Evolutionary conservation across 1,140 invertebrate genomes (phyloP), one percentile per base, ranked within the genome.

Genomic region (Brachystomella parvula): DNA sequence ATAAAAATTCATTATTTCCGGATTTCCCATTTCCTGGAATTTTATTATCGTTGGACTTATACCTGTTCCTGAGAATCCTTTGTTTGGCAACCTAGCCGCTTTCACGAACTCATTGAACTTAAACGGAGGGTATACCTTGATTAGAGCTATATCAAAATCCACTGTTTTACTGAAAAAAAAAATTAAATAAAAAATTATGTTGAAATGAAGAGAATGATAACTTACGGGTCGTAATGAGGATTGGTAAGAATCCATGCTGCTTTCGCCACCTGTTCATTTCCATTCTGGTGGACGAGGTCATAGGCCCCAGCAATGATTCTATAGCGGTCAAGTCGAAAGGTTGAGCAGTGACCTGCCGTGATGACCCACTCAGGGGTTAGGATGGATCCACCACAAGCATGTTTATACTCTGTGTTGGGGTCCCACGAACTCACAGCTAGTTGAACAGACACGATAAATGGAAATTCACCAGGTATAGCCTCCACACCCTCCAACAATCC

Each of bases 371-470:
- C 72, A 63, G 82, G 78, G 65, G 74, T 82, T 44, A 87, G 56
- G n/a, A 85, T 79, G 17, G 80, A 77, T 19, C 79, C 82, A 35
- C 80, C 81, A 71, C 85, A 87, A 63, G 49, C 49, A 53, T 53
- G 49, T 6, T 19, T 26, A 3, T 9, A 53, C 9, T 53, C 24
- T 24, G 49, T 17, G 24, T 53, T 53, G 3, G 49, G 49, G 24
- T 53, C 49, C 49, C 49, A 53, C 24, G 12, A 6, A 24, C 24
- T 53, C 24, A 15, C 24, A 24, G 21, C 21, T 15, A 44, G n/a
- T 65, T 83, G 82, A 33, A 85, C 65, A 0, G 83, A 83, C 12
- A 84, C 80, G n/a, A 84, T 76, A 64, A 82, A 85, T 1, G 84
- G 83, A 60, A 83, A 81, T 64, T 77, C 77, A 44, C 80, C 76